Conservation (phyloP, 2,797 vertebrate species). For the Enteromius afrohamiltoni region DNA sequence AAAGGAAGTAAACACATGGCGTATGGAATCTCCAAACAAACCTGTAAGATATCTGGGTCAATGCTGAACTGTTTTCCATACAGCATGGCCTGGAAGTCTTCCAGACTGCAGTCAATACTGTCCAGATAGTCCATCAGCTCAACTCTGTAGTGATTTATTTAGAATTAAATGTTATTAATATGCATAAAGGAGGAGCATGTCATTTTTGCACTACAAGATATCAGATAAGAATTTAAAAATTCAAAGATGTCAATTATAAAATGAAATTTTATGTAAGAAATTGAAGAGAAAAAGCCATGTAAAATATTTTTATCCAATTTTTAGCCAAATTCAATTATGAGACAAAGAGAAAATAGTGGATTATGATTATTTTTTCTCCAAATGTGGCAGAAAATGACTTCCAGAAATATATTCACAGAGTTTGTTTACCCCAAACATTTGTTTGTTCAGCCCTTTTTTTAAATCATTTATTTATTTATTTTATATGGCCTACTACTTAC, state of each 20-base stretch:
- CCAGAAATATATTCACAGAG: neutral
- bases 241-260: neutral
- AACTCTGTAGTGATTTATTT: constrained; percentile 74
- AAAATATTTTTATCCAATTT: too few species aligned
- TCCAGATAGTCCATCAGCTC: constrained; percentile 97
- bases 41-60: constrained; percentile 86
- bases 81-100: constrained; percentile 96
- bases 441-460: too few species aligned
- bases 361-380: neutral
- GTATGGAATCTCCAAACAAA: constrained; percentile 54
- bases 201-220: neutral
- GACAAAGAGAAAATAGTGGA: neutral
- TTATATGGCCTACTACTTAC: constrained; percentile 74
- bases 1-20: neutral
- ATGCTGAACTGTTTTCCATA: constrained; percentile 91
- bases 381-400: neutral
- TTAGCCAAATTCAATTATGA: neutral
- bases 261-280: neutral
- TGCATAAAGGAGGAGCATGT: neutral
- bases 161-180: neutral
- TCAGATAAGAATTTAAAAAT: neutral
- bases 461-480: too few species aligned
- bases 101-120: constrained; percentile 97
- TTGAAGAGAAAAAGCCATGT: neutral
- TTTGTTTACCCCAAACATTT: neutral